These are phyloP conservation scores for Cololabis saira DNA, from an alignment of 2,113 vertebrate species.

Conservation along the genomic window DNA sequence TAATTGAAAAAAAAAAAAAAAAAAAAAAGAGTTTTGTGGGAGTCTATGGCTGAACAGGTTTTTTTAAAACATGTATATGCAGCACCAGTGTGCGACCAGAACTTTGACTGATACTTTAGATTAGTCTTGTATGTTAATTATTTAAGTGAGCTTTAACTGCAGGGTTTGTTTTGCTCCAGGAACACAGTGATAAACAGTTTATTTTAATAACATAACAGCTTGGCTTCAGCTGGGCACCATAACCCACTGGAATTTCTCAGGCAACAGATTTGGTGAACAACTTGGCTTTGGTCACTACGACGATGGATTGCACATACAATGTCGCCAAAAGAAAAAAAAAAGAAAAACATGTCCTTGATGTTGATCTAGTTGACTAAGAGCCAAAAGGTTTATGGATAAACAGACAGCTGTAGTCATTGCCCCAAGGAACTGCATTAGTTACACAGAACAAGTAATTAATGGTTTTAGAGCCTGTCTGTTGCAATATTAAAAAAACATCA, in stretches of 20 bases:
- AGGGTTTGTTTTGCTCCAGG: not conserved
- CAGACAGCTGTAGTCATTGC: constrained; percentile 6
- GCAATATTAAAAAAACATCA: constrained; percentile 1
- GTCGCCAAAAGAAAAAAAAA: not conserved
- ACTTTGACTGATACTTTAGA: not conserved
- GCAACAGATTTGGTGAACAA: constrained; percentile 27
- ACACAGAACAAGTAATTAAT: constrained; percentile 8
- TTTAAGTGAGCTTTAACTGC: not conserved
- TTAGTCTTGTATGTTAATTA: not conserved
- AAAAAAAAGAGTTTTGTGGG: no score
- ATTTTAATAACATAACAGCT: constrained; percentile 3
- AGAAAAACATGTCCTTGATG: constrained; percentile 17
- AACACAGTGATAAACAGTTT: constrained; percentile 1
- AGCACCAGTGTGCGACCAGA: no score
- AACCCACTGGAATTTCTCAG: constrained; percentile 15
- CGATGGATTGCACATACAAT: constrained; percentile 9
- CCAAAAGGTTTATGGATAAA: not conserved
- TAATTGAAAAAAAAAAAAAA: no score
- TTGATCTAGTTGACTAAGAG: not conserved
- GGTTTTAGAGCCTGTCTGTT: not conserved
- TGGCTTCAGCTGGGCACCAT: constrained; percentile 23
- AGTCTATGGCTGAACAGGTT: no score
- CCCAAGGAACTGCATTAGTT: not conserved
- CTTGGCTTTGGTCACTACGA: constrained; percentile 1
- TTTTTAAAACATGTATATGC: no score